Percentiles rank a stretch among this genome's conserved stretches.
Conservation (phyloP, 2,888 invertebrate species). For the Chromoteleia sp. region DNA sequence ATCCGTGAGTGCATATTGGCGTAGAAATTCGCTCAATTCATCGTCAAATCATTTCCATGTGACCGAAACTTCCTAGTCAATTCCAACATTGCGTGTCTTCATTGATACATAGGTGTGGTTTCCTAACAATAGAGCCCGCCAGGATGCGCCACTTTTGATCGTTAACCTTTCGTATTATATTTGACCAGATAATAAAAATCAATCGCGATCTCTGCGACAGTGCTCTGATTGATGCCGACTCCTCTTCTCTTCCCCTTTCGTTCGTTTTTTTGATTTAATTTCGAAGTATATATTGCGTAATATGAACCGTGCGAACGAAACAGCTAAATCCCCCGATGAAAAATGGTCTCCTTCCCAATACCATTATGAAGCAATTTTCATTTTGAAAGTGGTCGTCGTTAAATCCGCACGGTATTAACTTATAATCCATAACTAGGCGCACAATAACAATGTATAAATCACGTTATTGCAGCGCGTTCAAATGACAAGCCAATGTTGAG, state of each 20-base stretch:
- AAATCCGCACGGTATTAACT: conserved; percentile 40
- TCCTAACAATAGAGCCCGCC: conserved; percentile 49
- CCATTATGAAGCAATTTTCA: conserved; percentile 31
- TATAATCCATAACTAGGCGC: conserved; percentile 42
- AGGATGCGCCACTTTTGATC: conserved; percentile 61
- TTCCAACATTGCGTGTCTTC: conserved; percentile 61
- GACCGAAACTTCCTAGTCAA: conserved; percentile 65
- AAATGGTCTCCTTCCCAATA: conserved; percentile 34
- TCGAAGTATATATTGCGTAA: conserved; percentile 6
- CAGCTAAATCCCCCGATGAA: conserved; percentile 34
- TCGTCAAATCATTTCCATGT: conserved; percentile 68
- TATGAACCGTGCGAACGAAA: conserved; percentile 16
- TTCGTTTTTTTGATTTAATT: conserved; percentile 16
- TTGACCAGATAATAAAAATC: conserved; percentile 41
- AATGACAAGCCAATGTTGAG: conserved; percentile 24
- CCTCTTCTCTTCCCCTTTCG: not conserved
- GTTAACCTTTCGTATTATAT: conserved; percentile 46
- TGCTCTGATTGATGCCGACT: conserved; percentile 34
- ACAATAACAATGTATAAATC: conserved; percentile 47
- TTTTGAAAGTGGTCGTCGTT: conserved; percentile 30
- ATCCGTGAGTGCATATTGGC: conserved; percentile 60
- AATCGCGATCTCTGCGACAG: conserved; percentile 21
- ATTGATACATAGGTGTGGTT: conserved; percentile 64
- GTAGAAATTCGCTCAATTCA: conserved; percentile 63
- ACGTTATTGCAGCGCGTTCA: conserved; percentile 11